phyloP scores from a whole-genome alignment of 2,113 vertebrate species.

The Chrysochloris asiatica region DNA sequence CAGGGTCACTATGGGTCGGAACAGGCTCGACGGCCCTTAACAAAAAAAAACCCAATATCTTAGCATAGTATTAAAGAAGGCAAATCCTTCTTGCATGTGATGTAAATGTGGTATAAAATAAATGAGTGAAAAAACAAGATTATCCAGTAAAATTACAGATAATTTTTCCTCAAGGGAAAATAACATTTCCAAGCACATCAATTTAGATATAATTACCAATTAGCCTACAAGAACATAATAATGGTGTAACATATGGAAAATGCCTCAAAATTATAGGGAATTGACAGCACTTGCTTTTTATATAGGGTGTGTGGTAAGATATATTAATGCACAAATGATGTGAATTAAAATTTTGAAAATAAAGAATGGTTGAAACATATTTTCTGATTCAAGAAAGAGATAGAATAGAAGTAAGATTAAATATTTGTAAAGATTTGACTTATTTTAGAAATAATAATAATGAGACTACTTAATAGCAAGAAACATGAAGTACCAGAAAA shows the following conservation, averaged over 20 bases:
- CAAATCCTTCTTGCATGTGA: not conserved
- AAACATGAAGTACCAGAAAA: not conserved
- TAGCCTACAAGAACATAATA: slow-evolving; percentile 58
- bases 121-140: not conserved
- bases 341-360: slow-evolving; percentile 47
- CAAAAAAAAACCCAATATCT: not conserved
- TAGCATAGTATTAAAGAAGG: not conserved
- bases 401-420: not conserved
- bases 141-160: slow-evolving; percentile 33
- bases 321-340: slow-evolving; percentile 14
- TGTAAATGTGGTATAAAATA: slow-evolving; percentile 53
- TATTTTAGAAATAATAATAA: not conserved
- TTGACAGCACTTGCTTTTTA: slow-evolving; percentile 40
- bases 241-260: slow-evolving; percentile 61
- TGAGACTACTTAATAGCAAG: not conserved
- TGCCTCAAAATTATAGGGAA: slow-evolving; percentile 53
- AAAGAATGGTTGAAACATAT: slow-evolving; percentile 44
- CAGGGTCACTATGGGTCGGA: too few species aligned
- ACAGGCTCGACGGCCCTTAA: too few species aligned
- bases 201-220: slow-evolving; percentile 66
- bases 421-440: not conserved
- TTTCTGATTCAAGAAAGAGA: not conserved
- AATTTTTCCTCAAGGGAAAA: slow-evolving; percentile 56
- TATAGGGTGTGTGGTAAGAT: slow-evolving; percentile 40
- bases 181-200: slow-evolving; percentile 30